Conservation (phyloP, 1,140 invertebrate species). For the Caenorhabditis latens region DNA sequence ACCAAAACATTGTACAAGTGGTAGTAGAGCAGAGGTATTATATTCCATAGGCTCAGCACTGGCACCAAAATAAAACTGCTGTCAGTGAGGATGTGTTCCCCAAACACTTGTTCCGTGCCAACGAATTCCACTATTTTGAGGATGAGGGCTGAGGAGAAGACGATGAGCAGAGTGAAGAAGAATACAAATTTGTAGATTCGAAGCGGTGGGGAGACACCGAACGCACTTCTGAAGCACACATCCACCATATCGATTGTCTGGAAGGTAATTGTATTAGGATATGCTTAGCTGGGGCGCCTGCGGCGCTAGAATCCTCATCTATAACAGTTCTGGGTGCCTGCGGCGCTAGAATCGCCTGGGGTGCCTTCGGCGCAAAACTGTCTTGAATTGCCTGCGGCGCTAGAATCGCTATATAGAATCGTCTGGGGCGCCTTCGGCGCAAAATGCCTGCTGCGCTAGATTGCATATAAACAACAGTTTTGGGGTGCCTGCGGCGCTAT, state of each 20-base stretch:
- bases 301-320: too few species aligned
- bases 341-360: too few species aligned
- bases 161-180: slow-evolving; percentile 62
- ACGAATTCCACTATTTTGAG: slow-evolving; percentile 66
- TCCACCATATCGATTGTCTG: slow-evolving; percentile 58
- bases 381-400: too few species aligned
- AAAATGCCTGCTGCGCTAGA: too few species aligned
- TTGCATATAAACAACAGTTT: too few species aligned
- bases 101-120: slow-evolving; percentile 51
- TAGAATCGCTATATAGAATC: not conserved
- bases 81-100: slow-evolving; percentile 64
- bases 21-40: slow-evolving; percentile 73
- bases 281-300: too few species aligned
- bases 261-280: not conserved
- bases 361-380: too few species aligned
- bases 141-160: slow-evolving; percentile 65
- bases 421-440: too few species aligned
- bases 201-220: slow-evolving; percentile 68
- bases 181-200: slow-evolving; percentile 65
- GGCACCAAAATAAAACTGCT: slow-evolving; percentile 70
- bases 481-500: too few species aligned
- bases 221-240: slow-evolving; percentile 67
- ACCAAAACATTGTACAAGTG: slow-evolving; percentile 72
- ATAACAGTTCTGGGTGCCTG: too few species aligned
- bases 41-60: slow-evolving; percentile 71